These are phyloP conservation scores for Halichoeres trimaculatus DNA, from an alignment of 2,113 vertebrate species.

Conservation along the genomic window DNA sequence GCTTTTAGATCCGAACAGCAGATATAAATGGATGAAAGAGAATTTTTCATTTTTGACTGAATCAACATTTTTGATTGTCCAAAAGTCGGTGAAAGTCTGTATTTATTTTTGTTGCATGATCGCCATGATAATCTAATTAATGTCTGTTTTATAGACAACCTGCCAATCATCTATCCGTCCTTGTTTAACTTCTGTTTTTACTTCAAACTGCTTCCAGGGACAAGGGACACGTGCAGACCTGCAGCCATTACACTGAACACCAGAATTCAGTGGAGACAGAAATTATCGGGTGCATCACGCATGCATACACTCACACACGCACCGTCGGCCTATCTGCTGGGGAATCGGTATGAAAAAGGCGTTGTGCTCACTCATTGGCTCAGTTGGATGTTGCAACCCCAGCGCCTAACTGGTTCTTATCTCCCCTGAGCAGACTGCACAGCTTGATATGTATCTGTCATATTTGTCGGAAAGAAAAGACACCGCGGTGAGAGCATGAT, in stretches of 20 bases:
- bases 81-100: not conserved
- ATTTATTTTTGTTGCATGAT: not conserved
- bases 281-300: constrained; percentile 80
- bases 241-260: constrained; percentile 43
- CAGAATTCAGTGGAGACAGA: constrained; percentile 69
- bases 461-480: constrained; percentile 85
- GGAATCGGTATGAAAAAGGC: constrained; percentile 80
- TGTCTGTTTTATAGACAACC: not conserved
- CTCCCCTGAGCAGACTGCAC: constrained; percentile 81
- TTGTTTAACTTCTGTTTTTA: constrained; percentile 36
- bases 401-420: constrained; percentile 84
- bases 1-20: constrained; percentile 6
- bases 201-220: constrained; percentile 37
- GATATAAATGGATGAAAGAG: constrained; percentile 12
- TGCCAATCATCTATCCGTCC: constrained; percentile 19
- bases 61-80: constrained; percentile 7
- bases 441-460: constrained; percentile 86
- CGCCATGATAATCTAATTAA: not conserved
- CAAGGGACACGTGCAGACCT: constrained; percentile 30
- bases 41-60: not conserved
- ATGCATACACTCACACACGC: constrained; percentile 42
- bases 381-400: constrained; percentile 85
- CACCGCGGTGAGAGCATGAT: constrained; percentile 75
- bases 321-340: constrained; percentile 73
- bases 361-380: constrained; percentile 82